Percentiles rank a stretch among this genome's conserved stretches.
Evolutionary conservation across 2,113 vertebrate genomes (phyloP).

Genomic region (Oreotrochilus melanogaster): DNA sequence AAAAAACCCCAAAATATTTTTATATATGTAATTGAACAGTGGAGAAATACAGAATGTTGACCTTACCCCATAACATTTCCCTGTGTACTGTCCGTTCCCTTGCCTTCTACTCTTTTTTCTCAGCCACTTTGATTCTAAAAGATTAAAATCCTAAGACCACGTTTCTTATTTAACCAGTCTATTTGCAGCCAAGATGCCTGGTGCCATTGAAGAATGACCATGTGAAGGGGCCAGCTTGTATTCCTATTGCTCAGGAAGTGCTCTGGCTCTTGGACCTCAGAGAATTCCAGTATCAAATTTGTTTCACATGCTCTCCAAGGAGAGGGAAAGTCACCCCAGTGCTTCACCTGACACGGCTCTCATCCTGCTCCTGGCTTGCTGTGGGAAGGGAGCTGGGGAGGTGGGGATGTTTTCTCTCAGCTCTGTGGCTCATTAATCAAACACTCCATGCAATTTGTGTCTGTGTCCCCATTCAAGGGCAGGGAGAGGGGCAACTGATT

Average conservation of each 20-base stretch:
- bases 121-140: neutral
- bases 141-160: neutral
- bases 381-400: neutral
- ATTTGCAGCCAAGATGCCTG: neutral
- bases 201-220: neutral
- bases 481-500: neutral
- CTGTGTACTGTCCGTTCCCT: neutral
- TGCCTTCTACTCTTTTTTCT: neutral
- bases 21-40: neutral
- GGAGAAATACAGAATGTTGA: neutral
- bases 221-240: neutral
- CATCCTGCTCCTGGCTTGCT: neutral
- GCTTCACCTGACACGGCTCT: neutral
- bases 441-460: fast-evolving
- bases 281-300: constrained; percentile 10
- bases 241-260: neutral
- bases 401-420: neutral
- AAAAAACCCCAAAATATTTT: neutral
- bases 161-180: neutral
- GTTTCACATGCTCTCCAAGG: neutral
- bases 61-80: neutral
- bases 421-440: neutral
- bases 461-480: neutral
- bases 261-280: neutral
- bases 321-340: neutral